phyloP scores from a whole-genome alignment of 1,140 invertebrate genomes.

The Hesperophylax magnus region DNA sequence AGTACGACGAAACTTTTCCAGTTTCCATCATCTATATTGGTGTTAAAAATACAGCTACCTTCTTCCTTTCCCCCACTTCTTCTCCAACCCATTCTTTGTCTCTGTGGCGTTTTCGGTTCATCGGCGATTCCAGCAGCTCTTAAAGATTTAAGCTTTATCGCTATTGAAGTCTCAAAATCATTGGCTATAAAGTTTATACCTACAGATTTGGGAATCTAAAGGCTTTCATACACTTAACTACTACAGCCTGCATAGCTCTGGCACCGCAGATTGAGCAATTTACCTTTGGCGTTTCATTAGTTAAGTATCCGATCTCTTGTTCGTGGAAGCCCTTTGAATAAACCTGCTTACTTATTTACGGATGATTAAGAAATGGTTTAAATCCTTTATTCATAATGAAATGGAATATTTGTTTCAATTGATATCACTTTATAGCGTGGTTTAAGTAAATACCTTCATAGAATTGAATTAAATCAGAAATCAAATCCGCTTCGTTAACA shows the following conservation, averaged over 20 bases:
- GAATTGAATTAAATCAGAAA: too few species aligned
- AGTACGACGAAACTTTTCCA: background rate
- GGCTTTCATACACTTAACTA: background rate
- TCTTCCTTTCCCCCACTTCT: background rate
- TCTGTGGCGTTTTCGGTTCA: background rate
- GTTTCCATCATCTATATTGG: background rate
- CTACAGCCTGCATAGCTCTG: background rate
- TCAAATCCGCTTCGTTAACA: too few species aligned
- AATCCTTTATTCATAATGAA: too few species aligned
- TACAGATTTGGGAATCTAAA: background rate
- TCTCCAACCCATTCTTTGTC: background rate
- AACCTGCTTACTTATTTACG: too few species aligned
- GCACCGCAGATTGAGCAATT: background rate
- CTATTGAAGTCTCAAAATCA: conserved; percentile 13
- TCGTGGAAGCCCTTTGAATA: too few species aligned
- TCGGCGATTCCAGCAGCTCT: background rate
- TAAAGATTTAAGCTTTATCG: conserved; percentile 17
- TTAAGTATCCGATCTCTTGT: too few species aligned
- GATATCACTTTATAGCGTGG: too few species aligned
- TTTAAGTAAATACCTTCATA: too few species aligned
- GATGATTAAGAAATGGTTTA: too few species aligned
- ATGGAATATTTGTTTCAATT: too few species aligned
- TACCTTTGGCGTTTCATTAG: background rate
- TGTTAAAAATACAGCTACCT: conserved; percentile 17
- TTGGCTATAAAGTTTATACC: background rate